Base-by-base conservation (phyloP, 1,140 invertebrate genomes). In the Grapholita molesta region DNA sequence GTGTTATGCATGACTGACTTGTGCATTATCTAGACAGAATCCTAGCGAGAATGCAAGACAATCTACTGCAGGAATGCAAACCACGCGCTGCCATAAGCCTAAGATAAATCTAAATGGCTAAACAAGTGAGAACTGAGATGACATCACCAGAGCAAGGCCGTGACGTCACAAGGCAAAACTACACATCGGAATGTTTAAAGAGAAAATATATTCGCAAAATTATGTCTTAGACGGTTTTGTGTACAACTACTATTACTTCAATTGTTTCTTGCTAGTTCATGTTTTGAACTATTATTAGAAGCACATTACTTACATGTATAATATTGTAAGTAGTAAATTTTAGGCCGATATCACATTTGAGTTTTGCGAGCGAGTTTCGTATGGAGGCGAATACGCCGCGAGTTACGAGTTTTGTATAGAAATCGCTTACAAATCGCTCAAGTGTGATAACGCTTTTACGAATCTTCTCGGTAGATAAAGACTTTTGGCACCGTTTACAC, bases 111-210 rank as follows among this genome's bases (percentile, higher is more conserved):
- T 61, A 61, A 61, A 61, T 61, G 25, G n/a, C 55, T 61, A 61
- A 61, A 61, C 55, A 61, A 61, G 55, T 61, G 55, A 64, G 67
- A 67, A 65, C 32, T 35, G 30, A 64, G 23, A 53, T 79, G 77
- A 79, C 77, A 74, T 79, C 74, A 79, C 64, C 71, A 66, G 11
- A 67, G 65, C 77, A 76, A 79, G 77, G 77, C 71, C 77, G 66
- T 42, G 67, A 30, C 25, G 12, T 23, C 25, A 52, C 70, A 67
- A 73, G 68, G 38, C 69, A 68, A 70, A 68, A 69, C 67, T 48
- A 48, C 42, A 48, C 42, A 7, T 48, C 42, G 42, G 42, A 48
- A 48, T 48, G 42, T 48, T 48, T 48, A 8, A 9, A 48, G 5
- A 48, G 42, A 48, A 48, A 48, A 48, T 48, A 48, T 48, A 48